Conservation (phyloP, 2,113 vertebrate genomes). For the Hippocampus mohnikei region DNA sequence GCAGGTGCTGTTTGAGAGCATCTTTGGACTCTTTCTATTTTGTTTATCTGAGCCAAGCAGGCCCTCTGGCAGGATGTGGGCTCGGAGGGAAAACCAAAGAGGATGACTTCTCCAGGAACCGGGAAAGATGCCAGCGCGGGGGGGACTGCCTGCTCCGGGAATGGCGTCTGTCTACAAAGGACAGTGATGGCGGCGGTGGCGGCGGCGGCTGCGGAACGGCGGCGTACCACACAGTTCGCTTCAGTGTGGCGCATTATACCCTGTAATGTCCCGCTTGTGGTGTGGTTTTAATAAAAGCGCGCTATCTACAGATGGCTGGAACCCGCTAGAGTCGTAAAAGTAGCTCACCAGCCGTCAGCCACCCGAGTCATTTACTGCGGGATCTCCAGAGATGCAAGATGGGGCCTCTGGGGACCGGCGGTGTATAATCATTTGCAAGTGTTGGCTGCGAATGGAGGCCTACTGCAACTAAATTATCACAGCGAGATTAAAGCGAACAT, state of each 20-base stretch:
- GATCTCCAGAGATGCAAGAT: slow-evolving; percentile 49
- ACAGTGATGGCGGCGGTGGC: slow-evolving; percentile 40
- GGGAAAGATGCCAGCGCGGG: slow-evolving; percentile 42
- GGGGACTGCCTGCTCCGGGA: slow-evolving; percentile 32
- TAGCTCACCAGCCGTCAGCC: slow-evolving; percentile 46
- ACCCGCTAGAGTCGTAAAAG: slow-evolving; percentile 35
- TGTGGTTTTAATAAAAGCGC: slow-evolving; percentile 51
- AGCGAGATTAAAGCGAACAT: slow-evolving; percentile 38
- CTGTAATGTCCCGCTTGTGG: slow-evolving; percentile 29
- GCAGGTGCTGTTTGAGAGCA: slow-evolving; percentile 57
- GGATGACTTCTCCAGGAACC: slow-evolving; percentile 59
- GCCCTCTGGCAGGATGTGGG: slow-evolving; percentile 45
- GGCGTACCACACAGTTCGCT: slow-evolving; percentile 44
- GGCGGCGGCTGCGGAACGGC: slow-evolving; percentile 20
- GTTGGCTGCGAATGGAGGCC: slow-evolving; percentile 40
- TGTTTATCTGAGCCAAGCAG: slow-evolving; percentile 62
- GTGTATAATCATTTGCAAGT: slow-evolving; percentile 61
- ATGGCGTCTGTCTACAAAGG: slow-evolving; percentile 50
- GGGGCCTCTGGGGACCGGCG: slow-evolving; percentile 44
- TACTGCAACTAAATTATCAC: slow-evolving; percentile 29
- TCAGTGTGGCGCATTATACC: slow-evolving; percentile 31
- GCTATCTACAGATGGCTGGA: slow-evolving; percentile 36
- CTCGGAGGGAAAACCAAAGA: slow-evolving; percentile 35
- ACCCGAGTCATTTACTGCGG: slow-evolving; percentile 47
- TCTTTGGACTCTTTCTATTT: slow-evolving; percentile 48